Evolutionary conservation across 2,113 vertebrate species (phyloP).

Genomic region (Corynorhinus townsendii): DNA sequence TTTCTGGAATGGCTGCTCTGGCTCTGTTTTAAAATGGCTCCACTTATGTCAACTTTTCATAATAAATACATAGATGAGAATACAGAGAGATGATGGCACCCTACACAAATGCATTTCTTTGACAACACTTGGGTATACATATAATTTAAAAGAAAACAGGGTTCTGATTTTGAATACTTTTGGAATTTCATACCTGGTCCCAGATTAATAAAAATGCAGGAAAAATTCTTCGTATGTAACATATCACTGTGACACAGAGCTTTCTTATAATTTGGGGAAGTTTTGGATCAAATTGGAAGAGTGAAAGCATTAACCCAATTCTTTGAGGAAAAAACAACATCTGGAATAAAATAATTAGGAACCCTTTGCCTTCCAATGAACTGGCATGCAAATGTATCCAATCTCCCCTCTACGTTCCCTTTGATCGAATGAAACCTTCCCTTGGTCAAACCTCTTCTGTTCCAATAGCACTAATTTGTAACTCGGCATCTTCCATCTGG

Average conservation of each 20-base stretch:
- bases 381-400: neutral
- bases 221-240: neutral
- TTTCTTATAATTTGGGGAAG: neutral
- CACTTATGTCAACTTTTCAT: neutral
- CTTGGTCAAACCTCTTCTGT: conserved; percentile 43
- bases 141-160: neutral
- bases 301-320: conserved; percentile 5
- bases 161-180: neutral
- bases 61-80: neutral
- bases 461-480: conserved; percentile 54
- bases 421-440: conserved; percentile 21
- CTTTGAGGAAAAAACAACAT: neutral
- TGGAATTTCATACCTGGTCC: neutral
- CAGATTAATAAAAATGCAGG: neutral
- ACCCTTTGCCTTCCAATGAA: conserved; percentile 19
- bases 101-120: neutral
- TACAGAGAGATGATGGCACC: neutral
- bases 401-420: conserved; percentile 31
- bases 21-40: neutral
- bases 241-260: neutral
- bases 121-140: neutral
- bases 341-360: conserved; percentile 19
- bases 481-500: conserved; percentile 8
- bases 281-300: neutral
- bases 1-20: neutral